These are phyloP conservation scores for Varroa destructor DNA, from an alignment of 1,140 invertebrate species.

Conservation along the genomic window DNA sequence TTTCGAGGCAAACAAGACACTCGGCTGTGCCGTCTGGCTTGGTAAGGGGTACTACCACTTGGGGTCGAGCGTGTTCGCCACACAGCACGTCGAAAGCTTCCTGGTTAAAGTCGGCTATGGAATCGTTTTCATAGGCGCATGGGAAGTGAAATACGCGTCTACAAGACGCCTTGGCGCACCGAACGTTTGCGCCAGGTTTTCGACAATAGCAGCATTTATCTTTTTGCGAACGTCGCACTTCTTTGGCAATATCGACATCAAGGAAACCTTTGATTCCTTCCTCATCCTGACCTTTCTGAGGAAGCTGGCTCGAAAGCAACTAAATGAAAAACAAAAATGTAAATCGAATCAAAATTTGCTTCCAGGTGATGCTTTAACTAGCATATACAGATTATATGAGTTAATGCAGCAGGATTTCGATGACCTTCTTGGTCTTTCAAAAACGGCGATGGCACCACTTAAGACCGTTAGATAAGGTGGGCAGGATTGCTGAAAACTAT, in stretches of 20 bases:
- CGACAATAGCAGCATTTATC: neutral
- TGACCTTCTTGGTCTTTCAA: no score
- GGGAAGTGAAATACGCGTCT: constrained; percentile 3
- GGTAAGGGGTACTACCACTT: no score
- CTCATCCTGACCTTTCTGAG: neutral
- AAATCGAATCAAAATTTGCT: no score
- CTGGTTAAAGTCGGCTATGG: neutral
- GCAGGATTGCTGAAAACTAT: no score
- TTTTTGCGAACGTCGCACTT: neutral
- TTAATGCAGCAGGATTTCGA: no score
- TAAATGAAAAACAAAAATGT: neutral
- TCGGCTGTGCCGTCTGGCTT: no score
- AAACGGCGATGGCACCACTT: no score
- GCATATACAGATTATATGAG: no score
- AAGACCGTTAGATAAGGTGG: no score
- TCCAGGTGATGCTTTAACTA: no score
- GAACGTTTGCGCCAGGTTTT: neutral
- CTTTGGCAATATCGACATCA: neutral
- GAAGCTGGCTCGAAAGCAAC: neutral
- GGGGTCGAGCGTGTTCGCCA: neutral
- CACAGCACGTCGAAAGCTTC: neutral
- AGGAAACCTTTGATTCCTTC: constrained; percentile 15
- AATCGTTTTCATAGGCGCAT: neutral
- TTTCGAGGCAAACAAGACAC: no score
- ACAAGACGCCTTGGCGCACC: neutral